Evolutionary conservation across 2,797 vertebrate species (phyloP).

Genomic region (Rhabdomys pumilio): DNA sequence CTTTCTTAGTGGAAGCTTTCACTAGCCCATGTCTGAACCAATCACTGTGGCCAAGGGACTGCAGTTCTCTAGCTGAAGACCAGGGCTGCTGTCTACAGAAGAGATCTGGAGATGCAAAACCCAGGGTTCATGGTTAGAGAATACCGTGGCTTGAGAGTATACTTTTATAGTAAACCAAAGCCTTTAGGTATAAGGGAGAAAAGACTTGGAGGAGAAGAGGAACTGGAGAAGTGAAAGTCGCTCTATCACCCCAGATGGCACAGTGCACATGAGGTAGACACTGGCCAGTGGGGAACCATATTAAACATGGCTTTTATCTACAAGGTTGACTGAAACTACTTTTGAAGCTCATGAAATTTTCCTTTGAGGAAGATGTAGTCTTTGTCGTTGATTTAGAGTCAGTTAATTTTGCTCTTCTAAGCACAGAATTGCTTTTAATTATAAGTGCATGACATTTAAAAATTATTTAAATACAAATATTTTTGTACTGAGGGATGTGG

Average conservation of each 20-base stretch:
- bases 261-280: not conserved
- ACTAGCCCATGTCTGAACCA: not conserved
- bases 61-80: not conserved
- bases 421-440: conserved; percentile 78
- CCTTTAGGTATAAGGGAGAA: not conserved
- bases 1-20: not conserved
- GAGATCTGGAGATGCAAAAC: not conserved
- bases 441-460: conserved; percentile 83
- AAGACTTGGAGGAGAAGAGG: not conserved
- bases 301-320: not conserved
- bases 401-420: conserved; percentile 68
- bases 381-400: conserved; percentile 73
- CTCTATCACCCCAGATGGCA: not conserved
- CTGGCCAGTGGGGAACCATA: not conserved
- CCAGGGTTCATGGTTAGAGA: not conserved
- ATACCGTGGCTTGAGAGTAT: too few species aligned
- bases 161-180: conserved; percentile 36
- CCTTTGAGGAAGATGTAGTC: conserved; percentile 68
- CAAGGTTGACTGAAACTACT: conserved; percentile 11
- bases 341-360: conserved; percentile 60
- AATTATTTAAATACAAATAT: conserved; percentile 86
- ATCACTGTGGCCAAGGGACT: not conserved
- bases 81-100: not conserved
- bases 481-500: conserved; percentile 81
- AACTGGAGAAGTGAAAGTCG: not conserved